Evolutionary conservation across 2,888 invertebrate genomes (phyloP), one percentile per base, ranked within the genome.

Genomic region (Ophonus ardosiacus): DNA sequence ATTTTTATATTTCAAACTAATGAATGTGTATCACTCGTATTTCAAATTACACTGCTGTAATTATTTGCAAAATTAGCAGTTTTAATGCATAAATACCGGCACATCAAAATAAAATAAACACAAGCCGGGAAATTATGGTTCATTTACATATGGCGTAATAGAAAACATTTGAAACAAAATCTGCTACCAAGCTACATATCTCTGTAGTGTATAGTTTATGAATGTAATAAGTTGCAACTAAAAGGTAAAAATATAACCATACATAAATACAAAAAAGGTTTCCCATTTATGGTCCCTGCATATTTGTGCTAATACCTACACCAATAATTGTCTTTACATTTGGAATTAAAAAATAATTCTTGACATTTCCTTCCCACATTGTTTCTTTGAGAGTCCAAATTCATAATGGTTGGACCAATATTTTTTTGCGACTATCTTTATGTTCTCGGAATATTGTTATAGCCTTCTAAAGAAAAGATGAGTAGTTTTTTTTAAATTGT

Each of bases 11-110:
- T 61, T 61, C 5, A 61, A 6, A 61, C 6, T 24, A 21, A 68
- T n/a, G 15, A 68, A 31, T 31, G 31, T 24, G 68, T 68, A 68
- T 31, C 68, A 38, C 31, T 68, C 31, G 68, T 68, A 38, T 38
- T 68, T 68, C 38, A 68, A 68, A 68, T 68, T 68, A 68, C 15
- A 38, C 38, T 15, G n/a, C 7, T 68, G 15, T 68, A 68, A 68
- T 68, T 68, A 68, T 68, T 68, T 31, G 31, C 38, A 38, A 31
- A 68, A 68, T 68, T 68, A 68, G 68, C 68, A 68, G 68, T 38
- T 68, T 24, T 10, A 68, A 68, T 68, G 68, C 68, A 68, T 68
- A 68, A 68, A 68, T 68, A 68, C 38, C n/a, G 68, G 21, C 24
- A 68, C 15, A 68, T 68, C 68, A 68, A 68, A 68, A 68, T 68